phyloP scores from a whole-genome alignment of 2,113 vertebrate genomes.

The Arizona elegans region DNA sequence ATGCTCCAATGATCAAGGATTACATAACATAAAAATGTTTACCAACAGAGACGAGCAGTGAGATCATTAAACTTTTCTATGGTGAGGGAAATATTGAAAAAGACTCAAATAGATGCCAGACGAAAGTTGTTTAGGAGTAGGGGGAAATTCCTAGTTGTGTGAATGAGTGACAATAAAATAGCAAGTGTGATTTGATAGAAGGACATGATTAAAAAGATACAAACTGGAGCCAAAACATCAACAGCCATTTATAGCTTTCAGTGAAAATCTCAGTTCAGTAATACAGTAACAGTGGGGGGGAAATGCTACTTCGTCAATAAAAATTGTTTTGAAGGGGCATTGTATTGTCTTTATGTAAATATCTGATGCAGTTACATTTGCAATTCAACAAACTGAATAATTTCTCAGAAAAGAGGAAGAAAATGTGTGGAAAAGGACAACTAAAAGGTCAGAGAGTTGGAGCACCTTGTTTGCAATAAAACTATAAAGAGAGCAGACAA shows the following conservation, averaged over 20 bases:
- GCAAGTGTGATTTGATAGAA: neutral
- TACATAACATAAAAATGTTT: neutral
- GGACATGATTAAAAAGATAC: neutral
- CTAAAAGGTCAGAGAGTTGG: neutral
- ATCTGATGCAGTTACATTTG: neutral
- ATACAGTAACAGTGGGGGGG: neutral
- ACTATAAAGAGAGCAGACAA: neutral
- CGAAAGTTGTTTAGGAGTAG: neutral
- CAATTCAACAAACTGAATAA: neutral
- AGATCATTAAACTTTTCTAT: neutral
- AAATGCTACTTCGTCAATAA: neutral
- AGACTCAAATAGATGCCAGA: neutral
- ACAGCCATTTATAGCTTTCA: neutral
- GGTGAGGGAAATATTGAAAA: neutral
- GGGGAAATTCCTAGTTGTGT: neutral
- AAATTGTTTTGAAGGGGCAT: neutral
- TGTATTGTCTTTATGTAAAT: neutral
- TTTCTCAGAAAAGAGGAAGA: neutral
- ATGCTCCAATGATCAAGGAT: neutral
- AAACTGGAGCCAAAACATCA: neutral
- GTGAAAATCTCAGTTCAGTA: neutral
- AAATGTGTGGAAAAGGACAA: neutral
- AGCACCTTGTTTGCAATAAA: neutral
- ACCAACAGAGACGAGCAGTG: neutral
- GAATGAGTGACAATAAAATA: neutral